Evolutionary conservation across 2,113 vertebrate species (phyloP).

Genomic region (Caloenas nicobarica): DNA sequence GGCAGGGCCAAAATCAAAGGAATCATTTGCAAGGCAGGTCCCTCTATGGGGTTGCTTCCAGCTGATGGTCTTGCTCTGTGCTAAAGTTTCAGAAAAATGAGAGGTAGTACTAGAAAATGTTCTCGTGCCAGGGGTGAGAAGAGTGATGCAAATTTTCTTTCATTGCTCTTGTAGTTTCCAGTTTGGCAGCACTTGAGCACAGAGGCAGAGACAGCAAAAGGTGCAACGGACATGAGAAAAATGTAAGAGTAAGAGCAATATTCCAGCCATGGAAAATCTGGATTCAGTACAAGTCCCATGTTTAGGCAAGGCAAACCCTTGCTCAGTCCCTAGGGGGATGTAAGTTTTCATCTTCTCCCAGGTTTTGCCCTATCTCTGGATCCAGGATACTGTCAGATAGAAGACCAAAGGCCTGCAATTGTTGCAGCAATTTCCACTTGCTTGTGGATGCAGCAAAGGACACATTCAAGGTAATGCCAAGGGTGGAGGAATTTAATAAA

Average conservation of each 20-base stretch:
- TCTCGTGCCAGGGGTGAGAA: not conserved
- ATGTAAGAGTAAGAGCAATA: not conserved
- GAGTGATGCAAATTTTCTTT: not conserved
- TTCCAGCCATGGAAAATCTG: not conserved
- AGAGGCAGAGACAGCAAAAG: not conserved
- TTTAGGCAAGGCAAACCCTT: not conserved
- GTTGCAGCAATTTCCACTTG: not conserved
- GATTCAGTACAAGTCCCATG: not conserved
- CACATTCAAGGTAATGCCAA: not conserved
- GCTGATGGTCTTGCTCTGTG: rapidly evolving
- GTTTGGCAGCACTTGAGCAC: not conserved
- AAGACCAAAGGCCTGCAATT: not conserved
- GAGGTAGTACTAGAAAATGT: not conserved
- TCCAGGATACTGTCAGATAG: not conserved
- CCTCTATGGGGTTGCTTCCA: not conserved
- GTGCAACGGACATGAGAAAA: not conserved
- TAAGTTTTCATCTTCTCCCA: not conserved
- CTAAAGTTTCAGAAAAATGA: not conserved
- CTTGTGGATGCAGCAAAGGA: not conserved
- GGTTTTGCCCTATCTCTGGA: not conserved
- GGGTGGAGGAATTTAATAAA: not conserved
- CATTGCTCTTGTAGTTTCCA: not conserved
- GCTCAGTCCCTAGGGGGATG: not conserved
- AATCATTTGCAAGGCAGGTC: not conserved
- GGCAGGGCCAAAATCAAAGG: not conserved